phyloP scores from a whole-genome alignment of 2,113 vertebrate species.

The Sceloporus undulatus region DNA sequence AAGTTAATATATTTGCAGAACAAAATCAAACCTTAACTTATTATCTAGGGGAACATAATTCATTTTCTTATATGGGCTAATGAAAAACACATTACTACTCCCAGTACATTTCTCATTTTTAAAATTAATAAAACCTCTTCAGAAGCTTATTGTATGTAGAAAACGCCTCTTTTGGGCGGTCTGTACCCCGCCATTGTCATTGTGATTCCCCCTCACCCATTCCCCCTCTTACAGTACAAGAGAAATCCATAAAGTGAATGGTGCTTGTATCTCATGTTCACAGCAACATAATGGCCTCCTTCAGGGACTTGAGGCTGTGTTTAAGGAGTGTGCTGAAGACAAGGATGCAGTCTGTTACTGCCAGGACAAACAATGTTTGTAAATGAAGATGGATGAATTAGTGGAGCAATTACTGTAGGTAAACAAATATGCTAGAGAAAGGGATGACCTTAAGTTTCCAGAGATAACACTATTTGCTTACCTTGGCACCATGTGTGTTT shows the following conservation, averaged over 20 bases:
- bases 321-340: not conserved
- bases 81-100: not conserved
- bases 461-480: conserved; percentile 51
- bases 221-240: not conserved
- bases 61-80: not conserved
- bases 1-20: conserved; percentile 40
- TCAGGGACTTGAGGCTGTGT: not conserved
- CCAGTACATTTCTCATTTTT: conserved; percentile 20
- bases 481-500: conserved; percentile 36
- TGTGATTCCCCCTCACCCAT: not conserved
- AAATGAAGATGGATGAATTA: conserved; percentile 17
- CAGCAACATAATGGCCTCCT: not conserved
- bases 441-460: conserved; percentile 42
- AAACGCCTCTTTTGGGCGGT: not conserved
- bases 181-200: not conserved
- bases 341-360: conserved; percentile 44
- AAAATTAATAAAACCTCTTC: not conserved
- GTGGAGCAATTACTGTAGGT: conserved; percentile 23
- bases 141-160: not conserved
- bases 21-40: conserved; percentile 14
- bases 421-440: conserved; percentile 53
- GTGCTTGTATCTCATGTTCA: not conserved
- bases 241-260: not conserved
- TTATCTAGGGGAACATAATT: conserved; percentile 10
- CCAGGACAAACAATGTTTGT: not conserved